Conservation (phyloP, 2,888 invertebrate species). For the Apamea sordens region DNA sequence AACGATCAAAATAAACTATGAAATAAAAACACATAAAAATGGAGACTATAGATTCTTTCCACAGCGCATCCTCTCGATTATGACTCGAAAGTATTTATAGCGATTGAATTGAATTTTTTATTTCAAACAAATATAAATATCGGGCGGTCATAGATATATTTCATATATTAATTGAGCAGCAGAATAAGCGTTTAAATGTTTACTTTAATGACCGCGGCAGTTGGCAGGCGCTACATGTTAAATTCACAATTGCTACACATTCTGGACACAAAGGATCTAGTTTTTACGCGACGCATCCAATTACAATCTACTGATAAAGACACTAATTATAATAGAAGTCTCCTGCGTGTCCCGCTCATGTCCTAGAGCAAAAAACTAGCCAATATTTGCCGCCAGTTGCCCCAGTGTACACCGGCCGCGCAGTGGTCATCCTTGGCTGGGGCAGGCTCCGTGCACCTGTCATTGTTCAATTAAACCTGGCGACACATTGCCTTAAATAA, state of each 20-base stretch:
- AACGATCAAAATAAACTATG: slow-evolving; percentile 42
- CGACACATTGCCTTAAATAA: slow-evolving; percentile 87
- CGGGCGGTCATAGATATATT: slow-evolving; percentile 30
- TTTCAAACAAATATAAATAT: slow-evolving; percentile 18
- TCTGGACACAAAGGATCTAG: slow-evolving; percentile 75
- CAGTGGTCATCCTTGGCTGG: slow-evolving; percentile 86
- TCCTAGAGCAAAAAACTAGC: slow-evolving; percentile 78
- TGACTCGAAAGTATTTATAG: slow-evolving; percentile 24
- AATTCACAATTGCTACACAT: slow-evolving; percentile 60
- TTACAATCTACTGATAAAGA: slow-evolving; percentile 84
- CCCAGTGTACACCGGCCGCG: slow-evolving; percentile 78
- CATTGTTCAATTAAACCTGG: slow-evolving; percentile 86
- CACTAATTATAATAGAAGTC: slow-evolving; percentile 85
- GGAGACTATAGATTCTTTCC: slow-evolving; percentile 22
- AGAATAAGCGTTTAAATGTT: slow-evolving; percentile 52
- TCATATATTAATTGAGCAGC: slow-evolving; percentile 43
- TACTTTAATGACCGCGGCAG: slow-evolving; percentile 52
- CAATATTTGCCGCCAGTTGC: slow-evolving; percentile 81
- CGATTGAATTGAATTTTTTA: slow-evolving; percentile 24
- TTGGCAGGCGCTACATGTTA: slow-evolving; percentile 54
- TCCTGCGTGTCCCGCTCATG: slow-evolving; percentile 71
- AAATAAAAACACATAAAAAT: slow-evolving; percentile 33
- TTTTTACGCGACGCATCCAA: slow-evolving; percentile 76
- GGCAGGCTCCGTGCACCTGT: slow-evolving; percentile 83
- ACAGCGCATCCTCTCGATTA: slow-evolving; percentile 20